Conservation (phyloP, 2,888 invertebrate genomes). For the Oxystoma pomonae region DNA sequence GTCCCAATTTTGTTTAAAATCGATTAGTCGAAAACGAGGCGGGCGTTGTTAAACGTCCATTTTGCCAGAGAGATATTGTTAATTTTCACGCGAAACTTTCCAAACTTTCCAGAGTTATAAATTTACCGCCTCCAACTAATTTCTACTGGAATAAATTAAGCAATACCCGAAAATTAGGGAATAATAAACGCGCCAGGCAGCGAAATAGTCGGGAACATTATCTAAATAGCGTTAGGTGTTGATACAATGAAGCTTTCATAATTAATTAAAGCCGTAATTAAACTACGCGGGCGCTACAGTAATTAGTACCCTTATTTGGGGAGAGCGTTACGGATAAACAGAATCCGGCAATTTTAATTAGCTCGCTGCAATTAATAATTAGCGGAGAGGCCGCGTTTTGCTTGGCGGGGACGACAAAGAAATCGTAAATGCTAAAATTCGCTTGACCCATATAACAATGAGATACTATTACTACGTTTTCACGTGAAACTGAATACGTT, state of each 20-base stretch:
- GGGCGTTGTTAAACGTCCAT: neutral
- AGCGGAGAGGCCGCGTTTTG: constrained; percentile 9
- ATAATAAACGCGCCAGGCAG: constrained; percentile 29
- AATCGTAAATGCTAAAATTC: neutral
- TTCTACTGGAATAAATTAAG: constrained; percentile 40
- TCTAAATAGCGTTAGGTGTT: constrained; percentile 43
- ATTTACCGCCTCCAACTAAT: constrained; percentile 34
- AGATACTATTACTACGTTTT: too few relatives aligned
- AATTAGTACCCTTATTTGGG: constrained; percentile 40
- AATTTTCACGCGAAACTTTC: constrained; percentile 28
- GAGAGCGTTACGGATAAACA: constrained; percentile 32
- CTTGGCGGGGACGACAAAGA: neutral
- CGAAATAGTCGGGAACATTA: constrained; percentile 35
- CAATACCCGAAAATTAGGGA: constrained; percentile 35
- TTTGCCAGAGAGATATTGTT: constrained; percentile 18
- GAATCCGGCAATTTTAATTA: constrained; percentile 37
- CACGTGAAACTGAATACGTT: too few relatives aligned
- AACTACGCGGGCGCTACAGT: constrained; percentile 44
- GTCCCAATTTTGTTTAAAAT: neutral
- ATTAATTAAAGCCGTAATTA: constrained; percentile 49
- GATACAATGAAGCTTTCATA: constrained; percentile 46
- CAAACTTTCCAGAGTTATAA: constrained; percentile 30
- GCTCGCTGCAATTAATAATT: constrained; percentile 36
- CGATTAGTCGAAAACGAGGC: neutral
- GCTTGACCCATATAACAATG: too few relatives aligned